Base-by-base conservation (phyloP, 2,888 invertebrate genomes). In the Unio pictorum region DNA sequence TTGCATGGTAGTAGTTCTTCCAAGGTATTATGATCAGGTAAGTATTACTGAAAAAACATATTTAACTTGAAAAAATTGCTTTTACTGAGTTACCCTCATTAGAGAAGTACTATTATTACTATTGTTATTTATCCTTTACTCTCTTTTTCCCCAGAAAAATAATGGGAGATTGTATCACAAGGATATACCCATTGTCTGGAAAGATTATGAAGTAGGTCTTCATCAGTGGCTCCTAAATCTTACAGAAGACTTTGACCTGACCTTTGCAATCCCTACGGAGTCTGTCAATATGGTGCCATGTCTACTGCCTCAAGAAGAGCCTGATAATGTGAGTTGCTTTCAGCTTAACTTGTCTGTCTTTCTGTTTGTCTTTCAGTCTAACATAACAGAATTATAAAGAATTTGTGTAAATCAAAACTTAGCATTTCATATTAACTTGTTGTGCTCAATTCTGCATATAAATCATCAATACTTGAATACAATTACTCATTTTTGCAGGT, bases 221-320 rank as follows among this genome's bases (percentile, higher is more conserved):
- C 89, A 88, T 67, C 69, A 74, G 8, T 90, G 90, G 90, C 77
- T 90, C 64, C 76, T 90, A 67, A 80, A 84, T 56, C 80, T 90
- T 62, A 90, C 90, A 7, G 90, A 90, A 74, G 89, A 87, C 75
- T 90, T 90, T 83, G 90, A 90, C 71, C 77, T 90, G 61, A 89
- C 90, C 26, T 90, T 89, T 72, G 87, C 87, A 0, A 67, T 88
- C 18, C 83, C 88, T 4, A 79, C 79, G 54, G 81, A 87, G 64
- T 70, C 81, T 15, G 76, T 85, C 54, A 89, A 89, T 76, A 80
- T 90, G 57, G 88, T 89, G 20, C 89, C 89, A 6, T 90, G 90
- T 73, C 80, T 90, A 4, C 81, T 90, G 66, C 89, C 90, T 1
- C 84, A 87, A 63, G 82, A 85, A 71, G 81, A 82, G 55, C 89